Conservation (phyloP, 1,140 invertebrate genomes). For the Platyscapa corneri region DNA sequence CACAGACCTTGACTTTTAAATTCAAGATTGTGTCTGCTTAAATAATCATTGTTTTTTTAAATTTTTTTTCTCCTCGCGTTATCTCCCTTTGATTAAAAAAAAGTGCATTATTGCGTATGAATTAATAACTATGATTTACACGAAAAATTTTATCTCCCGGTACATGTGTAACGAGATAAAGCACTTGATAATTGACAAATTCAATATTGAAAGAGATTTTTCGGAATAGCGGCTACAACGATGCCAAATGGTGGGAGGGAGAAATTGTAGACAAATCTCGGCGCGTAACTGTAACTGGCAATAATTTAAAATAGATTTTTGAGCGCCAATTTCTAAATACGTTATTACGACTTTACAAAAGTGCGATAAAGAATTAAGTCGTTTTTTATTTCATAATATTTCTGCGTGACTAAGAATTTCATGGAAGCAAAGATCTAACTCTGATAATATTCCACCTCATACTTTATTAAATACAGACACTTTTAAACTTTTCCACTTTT, state of each 20-base stretch:
- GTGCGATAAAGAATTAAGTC: not conserved
- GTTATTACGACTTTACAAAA: conserved; percentile 9
- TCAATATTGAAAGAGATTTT: not conserved
- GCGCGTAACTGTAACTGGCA: not conserved
- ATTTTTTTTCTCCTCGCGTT: not conserved
- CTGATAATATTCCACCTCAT: conserved; percentile 3
- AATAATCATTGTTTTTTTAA: conserved; percentile 40
- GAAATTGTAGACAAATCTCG: not conserved
- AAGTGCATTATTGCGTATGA: conserved; percentile 13
- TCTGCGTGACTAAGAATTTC: conserved; percentile 8
- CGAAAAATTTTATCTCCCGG: conserved; percentile 8
- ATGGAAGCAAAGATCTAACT: not conserved
- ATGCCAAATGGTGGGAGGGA: not conserved
- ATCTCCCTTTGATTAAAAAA: not conserved
- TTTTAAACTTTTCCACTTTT: conserved; percentile 16
- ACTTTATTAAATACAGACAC: conserved; percentile 16
- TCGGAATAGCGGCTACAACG: not conserved
- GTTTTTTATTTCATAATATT: conserved; percentile 33
- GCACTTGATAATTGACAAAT: not conserved
- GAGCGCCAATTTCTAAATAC: not conserved
- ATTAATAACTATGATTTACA: conserved; percentile 10
- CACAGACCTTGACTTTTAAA: conserved; percentile 50
- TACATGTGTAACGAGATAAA: not conserved
- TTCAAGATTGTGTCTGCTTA: conserved; percentile 33
- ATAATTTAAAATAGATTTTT: conserved; percentile 1